These are phyloP conservation scores for Nudaria mundana DNA, from an alignment of 2,888 invertebrate genomes.

Conservation along the genomic window DNA sequence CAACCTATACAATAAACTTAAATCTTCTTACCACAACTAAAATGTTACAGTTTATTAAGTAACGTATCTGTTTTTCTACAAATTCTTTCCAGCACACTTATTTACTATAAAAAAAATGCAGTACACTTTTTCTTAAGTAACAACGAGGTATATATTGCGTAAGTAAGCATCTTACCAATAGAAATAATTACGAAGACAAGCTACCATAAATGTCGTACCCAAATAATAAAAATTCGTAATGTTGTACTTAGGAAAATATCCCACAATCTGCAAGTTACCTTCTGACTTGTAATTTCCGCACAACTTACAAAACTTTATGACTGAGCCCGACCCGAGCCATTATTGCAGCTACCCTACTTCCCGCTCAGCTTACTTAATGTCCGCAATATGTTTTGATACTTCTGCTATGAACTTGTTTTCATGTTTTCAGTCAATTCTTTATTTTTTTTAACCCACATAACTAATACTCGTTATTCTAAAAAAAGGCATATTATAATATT, in stretches of 20 bases:
- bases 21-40: no score
- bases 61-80: no score
- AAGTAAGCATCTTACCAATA: no score
- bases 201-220: not conserved
- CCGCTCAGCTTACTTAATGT: slow-evolving; percentile 25
- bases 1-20: no score
- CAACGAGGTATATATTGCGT: no score
- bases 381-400: slow-evolving; percentile 34
- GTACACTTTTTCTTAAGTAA: no score
- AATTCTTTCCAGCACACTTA: no score
- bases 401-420: slow-evolving; percentile 29
- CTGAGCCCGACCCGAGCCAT: slow-evolving; percentile 13
- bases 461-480: slow-evolving; percentile 6
- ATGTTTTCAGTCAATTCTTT: slow-evolving; percentile 16
- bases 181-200: no score
- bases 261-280: not conserved
- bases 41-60: no score
- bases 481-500: no score
- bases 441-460: slow-evolving; percentile 20
- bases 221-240: not conserved
- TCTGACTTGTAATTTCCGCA: slow-evolving; percentile 17
- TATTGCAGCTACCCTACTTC: slow-evolving; percentile 17
- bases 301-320: slow-evolving; percentile 23
- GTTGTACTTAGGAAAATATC: not conserved
- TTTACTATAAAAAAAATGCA: no score